Conservation (phyloP, 2,888 invertebrate genomes). For the Oligia latruncula region DNA sequence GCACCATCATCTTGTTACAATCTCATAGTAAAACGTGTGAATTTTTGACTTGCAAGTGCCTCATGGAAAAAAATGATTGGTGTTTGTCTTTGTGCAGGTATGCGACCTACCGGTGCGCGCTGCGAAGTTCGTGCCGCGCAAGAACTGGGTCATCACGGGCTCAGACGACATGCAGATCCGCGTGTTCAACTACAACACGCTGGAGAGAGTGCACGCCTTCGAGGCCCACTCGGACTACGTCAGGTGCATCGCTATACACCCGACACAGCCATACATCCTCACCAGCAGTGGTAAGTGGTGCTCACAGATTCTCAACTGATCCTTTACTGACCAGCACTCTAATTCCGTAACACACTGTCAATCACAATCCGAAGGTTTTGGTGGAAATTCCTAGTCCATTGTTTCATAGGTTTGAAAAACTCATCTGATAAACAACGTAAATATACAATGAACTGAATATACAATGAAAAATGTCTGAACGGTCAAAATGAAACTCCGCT, state of each 20-base stretch:
- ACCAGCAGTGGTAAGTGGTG: conserved; percentile 96
- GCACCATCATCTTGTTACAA: background rate
- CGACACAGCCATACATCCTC: conserved; percentile 98
- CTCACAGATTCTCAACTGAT: background rate
- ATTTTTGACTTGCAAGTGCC: background rate
- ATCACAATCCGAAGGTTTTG: background rate
- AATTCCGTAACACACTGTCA: too few species aligned
- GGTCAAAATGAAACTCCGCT: background rate
- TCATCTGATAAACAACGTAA: background rate
- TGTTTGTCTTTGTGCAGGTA: conserved; percentile 91
- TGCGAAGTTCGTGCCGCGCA: conserved; percentile 98
- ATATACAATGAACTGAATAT: background rate
- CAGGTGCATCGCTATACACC: conserved; percentile 98
- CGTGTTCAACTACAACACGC: conserved; percentile 99
- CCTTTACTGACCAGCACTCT: too few species aligned
- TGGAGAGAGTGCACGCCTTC: conserved; percentile 98
- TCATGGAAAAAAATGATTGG: background rate
- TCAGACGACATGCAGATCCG: conserved; percentile 99
- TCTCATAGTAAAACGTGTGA: background rate
- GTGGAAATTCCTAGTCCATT: background rate
- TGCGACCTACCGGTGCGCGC: conserved; percentile 99
- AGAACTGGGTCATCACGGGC: conserved; percentile 99
- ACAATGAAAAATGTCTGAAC: too few species aligned
- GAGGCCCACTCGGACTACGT: conserved; percentile 99
- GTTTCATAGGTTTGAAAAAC: background rate